Conservation (phyloP, 2,113 vertebrate genomes). For the Sialia sialis region DNA sequence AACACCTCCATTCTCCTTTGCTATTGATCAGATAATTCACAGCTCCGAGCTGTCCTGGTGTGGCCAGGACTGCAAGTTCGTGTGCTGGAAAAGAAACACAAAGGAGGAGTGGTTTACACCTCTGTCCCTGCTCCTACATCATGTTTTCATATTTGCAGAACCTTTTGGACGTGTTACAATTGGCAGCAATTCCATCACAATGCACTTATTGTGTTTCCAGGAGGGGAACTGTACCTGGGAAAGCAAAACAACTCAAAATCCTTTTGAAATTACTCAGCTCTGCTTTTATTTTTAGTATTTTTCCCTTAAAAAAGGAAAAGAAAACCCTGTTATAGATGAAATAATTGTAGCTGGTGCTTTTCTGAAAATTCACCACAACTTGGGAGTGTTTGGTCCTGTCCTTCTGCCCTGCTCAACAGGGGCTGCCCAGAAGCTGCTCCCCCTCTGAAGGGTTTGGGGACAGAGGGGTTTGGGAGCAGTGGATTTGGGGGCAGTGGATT, state of each 20-base stretch:
- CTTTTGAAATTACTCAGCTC: background rate
- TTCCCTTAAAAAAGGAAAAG: background rate
- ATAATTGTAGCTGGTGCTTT: background rate
- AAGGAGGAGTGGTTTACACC: background rate
- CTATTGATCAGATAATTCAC: conserved; percentile 20
- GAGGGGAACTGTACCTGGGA: background rate
- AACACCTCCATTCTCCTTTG: background rate
- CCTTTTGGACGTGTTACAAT: background rate
- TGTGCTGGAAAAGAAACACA: background rate
- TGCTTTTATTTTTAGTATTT: background rate
- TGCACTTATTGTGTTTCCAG: background rate
- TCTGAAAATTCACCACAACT: background rate
- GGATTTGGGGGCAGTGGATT: no score
- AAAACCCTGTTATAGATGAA: background rate
- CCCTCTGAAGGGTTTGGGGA: background rate
- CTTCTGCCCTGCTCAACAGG: background rate
- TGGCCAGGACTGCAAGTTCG: background rate
- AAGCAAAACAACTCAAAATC: background rate
- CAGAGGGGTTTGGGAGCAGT: background rate
- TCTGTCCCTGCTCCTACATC: background rate
- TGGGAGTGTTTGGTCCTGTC: background rate
- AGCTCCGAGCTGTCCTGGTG: background rate
- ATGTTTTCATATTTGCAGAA: background rate
- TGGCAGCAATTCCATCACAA: background rate
- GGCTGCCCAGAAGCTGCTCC: background rate